Conservation (phyloP, 2,888 invertebrate species). For the Yponomeuta evonymella region DNA sequence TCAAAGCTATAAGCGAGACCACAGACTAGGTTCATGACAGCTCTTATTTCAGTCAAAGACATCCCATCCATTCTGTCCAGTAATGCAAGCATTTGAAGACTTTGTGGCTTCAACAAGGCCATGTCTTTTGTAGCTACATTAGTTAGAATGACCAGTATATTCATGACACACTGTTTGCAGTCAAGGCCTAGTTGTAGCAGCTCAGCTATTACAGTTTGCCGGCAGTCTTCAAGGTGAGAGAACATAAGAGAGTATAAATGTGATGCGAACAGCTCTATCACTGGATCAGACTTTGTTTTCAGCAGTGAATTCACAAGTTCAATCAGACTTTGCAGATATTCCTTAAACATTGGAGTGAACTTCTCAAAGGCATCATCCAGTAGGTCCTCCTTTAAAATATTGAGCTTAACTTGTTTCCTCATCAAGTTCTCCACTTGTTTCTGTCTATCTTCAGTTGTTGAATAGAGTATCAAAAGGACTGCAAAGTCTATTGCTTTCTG, state of each 20-base stretch:
- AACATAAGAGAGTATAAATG: conserved; percentile 75
- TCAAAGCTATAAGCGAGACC: conserved; percentile 78
- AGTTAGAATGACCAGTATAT: conserved; percentile 53
- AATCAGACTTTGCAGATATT: conserved; percentile 72
- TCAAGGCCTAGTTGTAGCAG: conserved; percentile 55
- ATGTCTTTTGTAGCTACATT: conserved; percentile 58
- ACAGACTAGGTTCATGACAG: conserved; percentile 87
- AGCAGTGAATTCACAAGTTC: conserved; percentile 75
- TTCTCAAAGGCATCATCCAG: conserved; percentile 74
- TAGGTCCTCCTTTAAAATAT: conserved; percentile 75
- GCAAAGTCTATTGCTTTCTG: conserved; percentile 82
- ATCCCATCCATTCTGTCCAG: conserved; percentile 86
- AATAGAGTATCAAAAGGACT: conserved; percentile 79
- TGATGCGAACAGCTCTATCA: conserved; percentile 75
- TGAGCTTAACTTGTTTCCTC: conserved; percentile 77
- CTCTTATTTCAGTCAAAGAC: conserved; percentile 82
- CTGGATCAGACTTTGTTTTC: conserved; percentile 61
- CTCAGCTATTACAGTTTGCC: conserved; percentile 58
- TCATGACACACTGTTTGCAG: conserved; percentile 54
- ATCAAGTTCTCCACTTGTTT: conserved; percentile 78
- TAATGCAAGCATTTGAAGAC: conserved; percentile 77
- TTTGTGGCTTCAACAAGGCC: conserved; percentile 73
- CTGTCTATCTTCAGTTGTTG: conserved; percentile 77
- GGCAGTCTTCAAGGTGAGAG: conserved; percentile 52
- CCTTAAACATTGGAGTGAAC: conserved; percentile 72